Percentiles rank a stretch among this genome's conserved stretches.
phyloP scores from a whole-genome alignment of 2,797 vertebrate species.

The Cuculus canorus region DNA sequence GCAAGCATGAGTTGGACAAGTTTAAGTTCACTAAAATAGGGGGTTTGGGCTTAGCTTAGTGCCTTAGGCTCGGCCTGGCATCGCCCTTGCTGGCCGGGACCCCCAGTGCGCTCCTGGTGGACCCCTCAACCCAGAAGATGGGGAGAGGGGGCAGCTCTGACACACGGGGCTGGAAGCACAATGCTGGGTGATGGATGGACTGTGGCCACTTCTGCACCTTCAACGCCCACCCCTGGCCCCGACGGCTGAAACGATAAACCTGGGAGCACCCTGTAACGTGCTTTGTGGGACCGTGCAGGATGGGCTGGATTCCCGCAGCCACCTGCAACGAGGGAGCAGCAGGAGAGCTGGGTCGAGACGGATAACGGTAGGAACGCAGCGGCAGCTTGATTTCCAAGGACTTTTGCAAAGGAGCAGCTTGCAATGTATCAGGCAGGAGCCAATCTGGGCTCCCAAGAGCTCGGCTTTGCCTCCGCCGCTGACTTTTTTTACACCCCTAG shows the following conservation, averaged over 20 bases:
- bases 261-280: fast-evolving
- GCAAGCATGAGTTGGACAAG: not conserved
- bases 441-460: not conserved
- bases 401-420: not conserved
- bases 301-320: not conserved
- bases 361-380: fast-evolving
- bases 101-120: fast-evolving
- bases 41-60: not conserved
- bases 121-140: not conserved
- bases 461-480: fast-evolving
- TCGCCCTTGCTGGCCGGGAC: not conserved
- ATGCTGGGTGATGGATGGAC: not conserved
- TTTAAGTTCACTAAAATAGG: fast-evolving
- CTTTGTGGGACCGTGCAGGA: fast-evolving
- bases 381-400: not conserved
- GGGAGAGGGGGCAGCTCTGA: fast-evolving
- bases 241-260: fast-evolving
- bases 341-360: not conserved
- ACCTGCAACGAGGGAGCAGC: fast-evolving
- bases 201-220: fast-evolving
- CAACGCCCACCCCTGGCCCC: fast-evolving
- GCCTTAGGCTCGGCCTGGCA: not conserved
- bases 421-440: not conserved
- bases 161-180: not conserved
- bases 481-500: not conserved